These are phyloP conservation scores for Napeogenes inachia DNA, from an alignment of 2,888 invertebrate species.

Conservation along the genomic window DNA sequence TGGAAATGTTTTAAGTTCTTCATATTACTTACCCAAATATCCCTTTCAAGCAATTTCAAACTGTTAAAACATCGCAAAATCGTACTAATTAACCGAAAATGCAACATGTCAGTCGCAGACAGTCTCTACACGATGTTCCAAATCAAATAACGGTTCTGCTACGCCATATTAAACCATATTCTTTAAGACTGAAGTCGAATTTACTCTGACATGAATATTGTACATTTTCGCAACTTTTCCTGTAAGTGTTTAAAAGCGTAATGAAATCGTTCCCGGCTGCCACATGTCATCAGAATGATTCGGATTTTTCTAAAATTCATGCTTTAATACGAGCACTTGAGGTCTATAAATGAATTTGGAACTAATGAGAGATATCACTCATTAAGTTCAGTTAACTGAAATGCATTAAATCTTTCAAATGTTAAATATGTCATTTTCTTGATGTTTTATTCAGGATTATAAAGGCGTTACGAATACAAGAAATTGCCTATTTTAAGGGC, in stretches of 20 bases:
- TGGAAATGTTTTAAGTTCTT: neutral
- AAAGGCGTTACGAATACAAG: no score
- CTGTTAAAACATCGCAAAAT: slow-evolving; percentile 26
- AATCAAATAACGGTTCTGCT: slow-evolving; percentile 11
- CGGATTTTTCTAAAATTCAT: slow-evolving; percentile 23
- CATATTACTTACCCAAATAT: slow-evolving; percentile 9
- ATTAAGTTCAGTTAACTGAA: neutral
- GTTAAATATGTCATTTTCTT: no score
- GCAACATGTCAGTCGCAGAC: slow-evolving; percentile 45
- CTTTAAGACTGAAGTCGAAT: neutral
- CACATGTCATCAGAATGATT: slow-evolving; percentile 21
- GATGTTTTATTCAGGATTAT: no score
- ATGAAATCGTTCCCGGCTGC: slow-evolving; percentile 27
- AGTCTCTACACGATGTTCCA: slow-evolving; percentile 32
- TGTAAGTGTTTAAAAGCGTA: slow-evolving; percentile 25
- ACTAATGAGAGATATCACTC: neutral
- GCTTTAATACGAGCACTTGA: slow-evolving; percentile 18
- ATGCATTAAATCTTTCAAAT: neutral
- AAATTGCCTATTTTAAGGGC: no score
- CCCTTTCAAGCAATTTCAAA: slow-evolving; percentile 11
- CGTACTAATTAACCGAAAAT: slow-evolving; percentile 59
- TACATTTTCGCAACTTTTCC: slow-evolving; percentile 19
- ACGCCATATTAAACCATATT: neutral
- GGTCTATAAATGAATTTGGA: slow-evolving; percentile 6
- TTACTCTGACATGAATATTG: neutral